Percentiles rank a stretch among this genome's conserved stretches.
Evolutionary conservation across 1,140 invertebrate genomes (phyloP).

Genomic region (Listronotus oregonensis): DNA sequence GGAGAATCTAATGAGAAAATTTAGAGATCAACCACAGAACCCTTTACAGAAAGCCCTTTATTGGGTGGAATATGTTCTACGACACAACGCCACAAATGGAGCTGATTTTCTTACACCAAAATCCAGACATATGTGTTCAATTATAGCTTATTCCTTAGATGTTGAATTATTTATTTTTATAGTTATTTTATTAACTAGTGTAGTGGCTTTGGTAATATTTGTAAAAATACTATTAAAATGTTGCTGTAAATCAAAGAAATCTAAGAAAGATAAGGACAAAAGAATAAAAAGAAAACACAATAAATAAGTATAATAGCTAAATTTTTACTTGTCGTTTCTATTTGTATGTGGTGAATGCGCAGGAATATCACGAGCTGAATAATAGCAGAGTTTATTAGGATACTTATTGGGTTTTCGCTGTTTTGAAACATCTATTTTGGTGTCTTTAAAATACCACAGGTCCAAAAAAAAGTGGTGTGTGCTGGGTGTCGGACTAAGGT

Average conservation of each 20-base stretch:
- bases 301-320: no score
- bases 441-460: no score
- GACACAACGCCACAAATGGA: constrained; percentile 59
- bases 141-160: constrained; percentile 24
- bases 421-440: no score
- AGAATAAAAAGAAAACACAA: constrained; percentile 1
- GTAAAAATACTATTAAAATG: neutral
- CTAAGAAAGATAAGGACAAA: neutral
- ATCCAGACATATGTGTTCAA: constrained; percentile 15
- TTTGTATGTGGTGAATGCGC: no score
- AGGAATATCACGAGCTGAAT: no score
- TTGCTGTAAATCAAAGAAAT: neutral
- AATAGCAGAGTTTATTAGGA: no score
- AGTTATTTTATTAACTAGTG: neutral
- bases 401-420: no score
- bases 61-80: constrained; percentile 63
- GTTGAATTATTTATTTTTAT: constrained; percentile 27
- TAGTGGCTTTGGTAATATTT: neutral
- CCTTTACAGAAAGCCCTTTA: constrained; percentile 56
- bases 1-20: constrained; percentile 42
- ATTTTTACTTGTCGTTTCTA: neutral
- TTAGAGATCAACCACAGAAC: constrained; percentile 55
- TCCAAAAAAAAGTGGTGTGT: no score
- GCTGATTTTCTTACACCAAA: constrained; percentile 39
- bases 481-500: no score